A percentile compares a stretch with the other conserved stretches of the same genome.
Conservation (phyloP, 2,113 vertebrate species). For the Colaptes auratus region DNA sequence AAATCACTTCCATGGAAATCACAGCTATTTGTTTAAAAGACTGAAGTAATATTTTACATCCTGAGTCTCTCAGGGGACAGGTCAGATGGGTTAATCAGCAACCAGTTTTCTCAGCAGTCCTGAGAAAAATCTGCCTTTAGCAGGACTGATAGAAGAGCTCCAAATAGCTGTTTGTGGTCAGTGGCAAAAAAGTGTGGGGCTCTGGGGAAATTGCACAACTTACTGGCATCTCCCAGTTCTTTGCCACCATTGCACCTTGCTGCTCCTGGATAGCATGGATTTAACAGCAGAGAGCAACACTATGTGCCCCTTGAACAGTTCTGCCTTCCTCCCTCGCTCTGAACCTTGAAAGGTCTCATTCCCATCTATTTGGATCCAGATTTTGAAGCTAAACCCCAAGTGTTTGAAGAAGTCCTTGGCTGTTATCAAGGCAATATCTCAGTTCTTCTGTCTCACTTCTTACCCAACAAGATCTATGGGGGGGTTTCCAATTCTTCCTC, state of each 20-base stretch:
- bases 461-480: background rate
- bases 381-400: background rate
- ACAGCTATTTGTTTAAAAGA: slow-evolving; percentile 64
- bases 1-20: slow-evolving; percentile 65
- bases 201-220: background rate
- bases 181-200: background rate
- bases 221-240: background rate
- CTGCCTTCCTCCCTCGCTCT: background rate
- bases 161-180: background rate
- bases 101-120: background rate
- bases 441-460: background rate
- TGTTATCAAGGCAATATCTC: background rate
- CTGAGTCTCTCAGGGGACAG: slow-evolving; percentile 11
- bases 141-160: background rate
- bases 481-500: background rate
- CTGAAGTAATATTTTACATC: slow-evolving; percentile 49
- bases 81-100: slow-evolving; percentile 37
- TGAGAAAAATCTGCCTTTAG: background rate
- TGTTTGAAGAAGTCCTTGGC: background rate
- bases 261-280: background rate
- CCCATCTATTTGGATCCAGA: background rate
- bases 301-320: background rate
- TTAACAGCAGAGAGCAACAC: background rate
- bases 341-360: background rate
- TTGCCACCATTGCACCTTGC: background rate